Evolutionary conservation across 2,113 vertebrate species (phyloP), one percentile per base, ranked within the genome.

Genomic region (Passer montanus): DNA sequence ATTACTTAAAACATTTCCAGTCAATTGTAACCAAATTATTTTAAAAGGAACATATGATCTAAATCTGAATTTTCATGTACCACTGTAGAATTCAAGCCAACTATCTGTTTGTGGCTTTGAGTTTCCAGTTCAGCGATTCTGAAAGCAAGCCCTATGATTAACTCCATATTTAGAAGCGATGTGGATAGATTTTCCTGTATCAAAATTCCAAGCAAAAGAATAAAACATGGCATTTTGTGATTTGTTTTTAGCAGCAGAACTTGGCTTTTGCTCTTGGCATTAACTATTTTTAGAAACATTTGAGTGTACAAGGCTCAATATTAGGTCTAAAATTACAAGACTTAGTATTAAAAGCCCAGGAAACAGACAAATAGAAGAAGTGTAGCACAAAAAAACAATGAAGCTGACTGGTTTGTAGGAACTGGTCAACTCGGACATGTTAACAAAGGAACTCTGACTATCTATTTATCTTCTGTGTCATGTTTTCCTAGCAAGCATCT

Each of bases 131-230:
- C 95, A 87, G 89, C 1, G 3, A 92, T 90, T 97, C 92, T 97
- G 94, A 68, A 97, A 96, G 87, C 78, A 80, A 96, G 60, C 24
- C 89, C 88, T 97, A 86, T 94, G 84, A 97, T 97, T 97, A 97
- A 86, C 53, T 97, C 84, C 94, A 93, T 97, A 97, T 97, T 97
- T 94, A 96, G 87, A 97, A 93, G 50, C 52, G 39, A 77, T 91
- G 72, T 89, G 89, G 95, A 86, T 96, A 94, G 66, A 70, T 94
- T 95, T 97, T 96, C 90, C 87, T 82, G 77, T 62, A 94, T 91
- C 72, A 94, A 94, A 50, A 90, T 92, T 82, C 63, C 75, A 97
- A 92, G 87, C 72, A 92, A 83, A 95, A 84, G 13, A 92, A 89
- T 44, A 87, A 91, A 91, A 94, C 33, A n/a, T 58, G 62, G 49